Evolutionary conservation across 1,140 invertebrate species (phyloP).

Genomic region (Drosophila kikkawai): DNA sequence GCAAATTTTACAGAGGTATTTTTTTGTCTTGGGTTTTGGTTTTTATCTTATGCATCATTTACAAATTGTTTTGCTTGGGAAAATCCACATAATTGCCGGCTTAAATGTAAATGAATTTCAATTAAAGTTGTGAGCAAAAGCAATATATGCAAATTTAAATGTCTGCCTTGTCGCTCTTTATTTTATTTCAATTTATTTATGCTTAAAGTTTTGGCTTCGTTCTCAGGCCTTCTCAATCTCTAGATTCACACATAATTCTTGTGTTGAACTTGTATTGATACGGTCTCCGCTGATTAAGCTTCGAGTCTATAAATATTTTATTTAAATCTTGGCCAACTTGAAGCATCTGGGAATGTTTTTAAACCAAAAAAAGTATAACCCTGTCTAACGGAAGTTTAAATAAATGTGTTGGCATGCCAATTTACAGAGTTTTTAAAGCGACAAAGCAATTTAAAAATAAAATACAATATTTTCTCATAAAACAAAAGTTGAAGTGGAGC

Average conservation of each 20-base stretch:
- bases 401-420: constrained; percentile 20
- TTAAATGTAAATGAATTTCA: constrained; percentile 80
- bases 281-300: constrained; percentile 29
- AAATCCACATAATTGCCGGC: constrained; percentile 74
- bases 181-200: constrained; percentile 56
- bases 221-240: constrained; percentile 43
- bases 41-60: constrained; percentile 76
- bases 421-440: constrained; percentile 37
- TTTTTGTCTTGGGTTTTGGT: constrained; percentile 26
- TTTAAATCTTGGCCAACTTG: constrained; percentile 19
- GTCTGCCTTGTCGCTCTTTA: constrained; percentile 21
- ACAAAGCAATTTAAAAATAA: constrained; percentile 64
- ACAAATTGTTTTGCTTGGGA: constrained; percentile 76
- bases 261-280: constrained; percentile 56
- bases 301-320: constrained; percentile 46
- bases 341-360: not conserved
- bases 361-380: not conserved
- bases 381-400: constrained; percentile 28
- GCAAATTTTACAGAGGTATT: constrained; percentile 61
- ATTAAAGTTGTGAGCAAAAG: constrained; percentile 61
- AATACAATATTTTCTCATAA: constrained; percentile 73
- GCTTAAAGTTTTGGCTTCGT: constrained; percentile 58
- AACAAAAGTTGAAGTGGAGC: constrained; percentile 51
- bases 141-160: constrained; percentile 53
- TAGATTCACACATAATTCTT: constrained; percentile 74